Base-by-base conservation (phyloP, 1,140 invertebrate species). In the Hetaerina americana region DNA sequence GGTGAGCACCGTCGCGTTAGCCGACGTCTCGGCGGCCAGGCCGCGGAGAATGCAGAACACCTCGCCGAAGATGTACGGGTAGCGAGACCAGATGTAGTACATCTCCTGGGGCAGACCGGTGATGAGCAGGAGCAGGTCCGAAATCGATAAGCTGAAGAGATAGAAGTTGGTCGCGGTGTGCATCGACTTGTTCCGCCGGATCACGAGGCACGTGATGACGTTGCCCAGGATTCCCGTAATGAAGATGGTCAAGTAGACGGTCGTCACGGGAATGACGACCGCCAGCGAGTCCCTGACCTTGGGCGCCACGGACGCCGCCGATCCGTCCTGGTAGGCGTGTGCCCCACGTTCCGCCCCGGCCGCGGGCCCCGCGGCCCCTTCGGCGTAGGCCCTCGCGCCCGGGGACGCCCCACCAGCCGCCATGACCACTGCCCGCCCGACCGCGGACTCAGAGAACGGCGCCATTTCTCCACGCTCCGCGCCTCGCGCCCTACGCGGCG, bases 121-220 rank as follows among this genome's bases (percentile, higher is more conserved):
- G 18, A 90, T 79, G 22, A 92, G 80, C 73, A 92, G 84, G 31
- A 86, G 85, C 6, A 93, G 78, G 79, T 93, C 91, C 3, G 90
- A 92, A 27, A 92, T 82, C 0, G 92, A 89, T 76, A 93, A 80
- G 79, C 89, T 96, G 81, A 97, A 95, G 74, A 98, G 85, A 80
- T 98, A 98, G 78, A 94, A 97, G 78, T 98, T 97, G 0, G 92
- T 94, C 0, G 92, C 89, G 0, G 90, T 91, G 75, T 92, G 91
- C 88, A 96, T 90, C 0, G 87, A 86, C 70, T 88, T 84, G 78
- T 96, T 94, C 70, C 87, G 86, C 1, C 90, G 84, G 68, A 98
- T 96, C 0, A 98, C 95, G 49, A 92, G 84, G 77, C 95, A 97
- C 8, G 96, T 95, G 0, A 88, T 85, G 26, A 94, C 79, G 78